Conservation (phyloP, 1,140 invertebrate genomes). For the Drosophila biarmipes region DNA sequence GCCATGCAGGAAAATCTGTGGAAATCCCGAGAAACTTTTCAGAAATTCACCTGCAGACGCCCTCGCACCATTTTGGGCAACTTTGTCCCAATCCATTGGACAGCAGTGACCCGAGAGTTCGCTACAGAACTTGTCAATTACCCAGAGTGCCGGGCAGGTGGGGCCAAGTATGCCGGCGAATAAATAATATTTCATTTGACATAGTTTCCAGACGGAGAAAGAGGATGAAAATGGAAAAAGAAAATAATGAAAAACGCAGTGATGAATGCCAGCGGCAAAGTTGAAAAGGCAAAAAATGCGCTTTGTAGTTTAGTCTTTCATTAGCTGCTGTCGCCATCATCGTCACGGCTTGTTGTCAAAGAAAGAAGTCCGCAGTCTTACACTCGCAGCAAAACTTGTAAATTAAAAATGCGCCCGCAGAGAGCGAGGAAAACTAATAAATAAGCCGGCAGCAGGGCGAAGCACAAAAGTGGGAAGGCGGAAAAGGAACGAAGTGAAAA, state of each 20-base stretch:
- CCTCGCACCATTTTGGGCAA: conserved; percentile 13
- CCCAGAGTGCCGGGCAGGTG: conserved; percentile 26
- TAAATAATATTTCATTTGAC: conserved; percentile 61
- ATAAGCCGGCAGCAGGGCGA: conserved; percentile 47
- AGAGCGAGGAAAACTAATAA: conserved; percentile 51
- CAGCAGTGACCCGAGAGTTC: conserved; percentile 19
- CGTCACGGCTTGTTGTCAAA: conserved; percentile 41
- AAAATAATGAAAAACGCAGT: neutral
- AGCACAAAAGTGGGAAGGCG: conserved; percentile 15
- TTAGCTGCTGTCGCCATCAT: conserved; percentile 27
- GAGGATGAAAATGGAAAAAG: neutral
- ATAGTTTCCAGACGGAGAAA: conserved; percentile 25
- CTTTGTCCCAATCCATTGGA: conserved; percentile 17
- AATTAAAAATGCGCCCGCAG: conserved; percentile 51
- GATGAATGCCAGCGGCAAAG: conserved; percentile 40
- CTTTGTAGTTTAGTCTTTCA: conserved; percentile 57
- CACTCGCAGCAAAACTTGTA: conserved; percentile 28
- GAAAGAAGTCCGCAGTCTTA: conserved; percentile 38
- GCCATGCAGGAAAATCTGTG: conserved; percentile 25
- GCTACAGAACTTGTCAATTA: conserved; percentile 50
- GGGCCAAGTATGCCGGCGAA: conserved; percentile 39
- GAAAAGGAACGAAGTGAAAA: conserved; percentile 31
- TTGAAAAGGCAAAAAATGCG: conserved; percentile 42
- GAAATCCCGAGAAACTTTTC: conserved; percentile 33
- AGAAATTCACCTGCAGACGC: conserved; percentile 9